Conservation (phyloP, 2,113 vertebrate genomes). For the Isurus oxyrinchus region DNA sequence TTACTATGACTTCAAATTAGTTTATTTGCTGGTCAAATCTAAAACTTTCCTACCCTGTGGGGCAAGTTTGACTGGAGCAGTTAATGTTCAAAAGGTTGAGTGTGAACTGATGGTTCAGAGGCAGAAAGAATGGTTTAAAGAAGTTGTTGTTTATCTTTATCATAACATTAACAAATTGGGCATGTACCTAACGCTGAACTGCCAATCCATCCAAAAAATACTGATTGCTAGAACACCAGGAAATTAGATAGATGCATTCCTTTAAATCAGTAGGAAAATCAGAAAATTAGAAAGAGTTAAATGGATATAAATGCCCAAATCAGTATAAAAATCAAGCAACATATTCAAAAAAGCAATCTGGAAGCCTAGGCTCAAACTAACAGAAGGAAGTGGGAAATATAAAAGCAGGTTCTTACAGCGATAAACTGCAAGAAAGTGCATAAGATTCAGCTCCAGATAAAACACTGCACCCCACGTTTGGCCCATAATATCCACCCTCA, state of each 20-base stretch:
- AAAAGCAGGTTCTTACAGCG: neutral
- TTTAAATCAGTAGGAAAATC: neutral
- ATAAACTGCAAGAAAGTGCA: no score
- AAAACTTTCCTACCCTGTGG: neutral
- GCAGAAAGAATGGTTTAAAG: neutral
- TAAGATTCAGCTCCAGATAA: neutral
- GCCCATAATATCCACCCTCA: neutral
- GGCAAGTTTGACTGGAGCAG: neutral
- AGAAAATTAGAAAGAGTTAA: neutral
- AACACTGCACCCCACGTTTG: neutral
- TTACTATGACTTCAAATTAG: neutral
- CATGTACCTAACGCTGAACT: neutral
- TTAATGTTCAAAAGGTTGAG: neutral
- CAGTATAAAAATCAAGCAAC: neutral
- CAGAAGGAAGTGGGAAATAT: neutral
- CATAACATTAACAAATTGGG: neutral
- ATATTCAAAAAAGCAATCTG: neutral
- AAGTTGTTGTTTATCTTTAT: neutral
- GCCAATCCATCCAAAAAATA: neutral
- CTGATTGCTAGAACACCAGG: neutral
- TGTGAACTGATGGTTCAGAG: neutral
- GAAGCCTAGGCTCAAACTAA: neutral
- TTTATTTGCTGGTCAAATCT: neutral
- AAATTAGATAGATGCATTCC: neutral
- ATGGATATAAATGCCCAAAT: neutral